Percentiles rank a stretch among this genome's conserved stretches.
Evolutionary conservation across 2,888 invertebrate genomes (phyloP).

Genomic region (Leptinotarsa tumamoca): DNA sequence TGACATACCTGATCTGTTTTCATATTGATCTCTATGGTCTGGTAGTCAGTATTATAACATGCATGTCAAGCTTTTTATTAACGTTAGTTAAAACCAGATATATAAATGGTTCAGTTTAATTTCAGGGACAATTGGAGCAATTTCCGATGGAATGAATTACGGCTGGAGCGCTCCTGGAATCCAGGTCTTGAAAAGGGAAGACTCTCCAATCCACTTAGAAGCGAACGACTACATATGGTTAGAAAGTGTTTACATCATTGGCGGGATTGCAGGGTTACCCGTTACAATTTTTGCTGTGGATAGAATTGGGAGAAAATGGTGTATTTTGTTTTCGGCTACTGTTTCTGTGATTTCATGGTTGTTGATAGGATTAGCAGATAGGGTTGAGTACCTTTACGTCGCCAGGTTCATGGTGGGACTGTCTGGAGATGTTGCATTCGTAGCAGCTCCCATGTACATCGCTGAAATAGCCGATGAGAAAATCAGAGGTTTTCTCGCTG

Average conservation of each 20-base stretch:
- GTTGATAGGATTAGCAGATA: conserved; percentile 59
- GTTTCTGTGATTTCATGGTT: conserved; percentile 63
- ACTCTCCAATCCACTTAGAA: conserved; percentile 59
- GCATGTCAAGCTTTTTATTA: too few relatives aligned
- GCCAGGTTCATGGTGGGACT: too few relatives aligned
- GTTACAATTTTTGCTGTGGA: conserved; percentile 62
- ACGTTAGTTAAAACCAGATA: too few relatives aligned
- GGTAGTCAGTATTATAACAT: too few relatives aligned
- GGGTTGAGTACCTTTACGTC: conserved; percentile 41
- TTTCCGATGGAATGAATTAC: conserved; percentile 66
- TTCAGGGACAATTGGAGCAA: conserved; percentile 64
- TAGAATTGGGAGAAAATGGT: conserved; percentile 60
- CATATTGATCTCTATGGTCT: too few relatives aligned
- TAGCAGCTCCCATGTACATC: too few relatives aligned
- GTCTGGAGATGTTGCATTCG: too few relatives aligned
- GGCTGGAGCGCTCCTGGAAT: conserved; percentile 65
- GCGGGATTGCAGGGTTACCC: conserved; percentile 61
- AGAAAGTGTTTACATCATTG: conserved; percentile 59
- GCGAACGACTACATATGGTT: conserved; percentile 56
- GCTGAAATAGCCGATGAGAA: too few relatives aligned
- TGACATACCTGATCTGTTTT: too few relatives aligned
- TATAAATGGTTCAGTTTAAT: neutral
- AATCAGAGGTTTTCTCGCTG: conserved; percentile 48
- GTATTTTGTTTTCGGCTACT: conserved; percentile 61
- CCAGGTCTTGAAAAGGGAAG: conserved; percentile 57